These are phyloP conservation scores for Caenorhabditis becei DNA, from an alignment of 2,888 invertebrate genomes.

Conservation along the genomic window DNA sequence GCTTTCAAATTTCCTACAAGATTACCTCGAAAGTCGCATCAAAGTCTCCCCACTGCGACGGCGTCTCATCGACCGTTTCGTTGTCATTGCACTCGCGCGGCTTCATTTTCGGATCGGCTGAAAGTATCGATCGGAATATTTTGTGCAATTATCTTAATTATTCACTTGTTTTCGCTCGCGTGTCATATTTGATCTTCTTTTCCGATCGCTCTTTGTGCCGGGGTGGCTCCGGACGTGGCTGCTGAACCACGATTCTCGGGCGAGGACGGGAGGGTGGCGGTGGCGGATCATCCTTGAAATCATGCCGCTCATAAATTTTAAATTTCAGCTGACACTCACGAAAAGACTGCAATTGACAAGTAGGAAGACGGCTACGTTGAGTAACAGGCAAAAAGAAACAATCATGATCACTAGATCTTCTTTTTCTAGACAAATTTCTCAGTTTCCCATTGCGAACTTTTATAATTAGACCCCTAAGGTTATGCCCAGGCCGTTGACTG, in stretches of 20 bases:
- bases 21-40: conserved; percentile 19
- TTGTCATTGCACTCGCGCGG: conserved; percentile 34
- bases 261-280: conserved; percentile 10
- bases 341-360: conserved; percentile 31
- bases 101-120: conserved; percentile 45
- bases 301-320: background rate
- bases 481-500: too few relatives aligned
- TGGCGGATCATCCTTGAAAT: too few relatives aligned
- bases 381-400: conserved; percentile 37
- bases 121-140: conserved; percentile 3
- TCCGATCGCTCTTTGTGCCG: conserved; percentile 2
- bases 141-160: background rate
- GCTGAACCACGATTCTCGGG: conserved; percentile 15
- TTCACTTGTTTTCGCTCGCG: conserved; percentile 26
- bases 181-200: conserved; percentile 15
- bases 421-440: too few relatives aligned
- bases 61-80: conserved; percentile 42
- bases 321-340: conserved; percentile 7
- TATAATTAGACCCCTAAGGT: too few relatives aligned
- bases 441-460: background rate
- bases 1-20: too few relatives aligned
- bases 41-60: conserved; percentile 26
- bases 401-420: conserved; percentile 11
- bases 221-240: background rate
- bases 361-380: conserved; percentile 38